These are phyloP conservation scores for Aspidiotus rigidus DNA, from an alignment of 2,888 invertebrate genomes.

Conservation along the genomic window DNA sequence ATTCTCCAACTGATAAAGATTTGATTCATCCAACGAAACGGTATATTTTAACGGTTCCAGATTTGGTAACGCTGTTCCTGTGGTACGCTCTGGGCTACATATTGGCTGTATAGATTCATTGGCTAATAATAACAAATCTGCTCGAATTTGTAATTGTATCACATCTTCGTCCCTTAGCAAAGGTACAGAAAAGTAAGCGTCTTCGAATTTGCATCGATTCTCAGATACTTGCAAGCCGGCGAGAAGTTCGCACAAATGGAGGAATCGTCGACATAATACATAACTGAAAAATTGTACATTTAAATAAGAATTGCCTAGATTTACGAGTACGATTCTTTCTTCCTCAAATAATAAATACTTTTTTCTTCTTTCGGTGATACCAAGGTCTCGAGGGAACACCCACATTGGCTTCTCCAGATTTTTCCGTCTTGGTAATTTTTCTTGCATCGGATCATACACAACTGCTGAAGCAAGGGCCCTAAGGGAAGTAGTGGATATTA, in stretches of 20 bases:
- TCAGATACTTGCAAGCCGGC: slow-evolving; percentile 18
- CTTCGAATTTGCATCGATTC: slow-evolving; percentile 28
- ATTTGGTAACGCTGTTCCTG: slow-evolving; percentile 51
- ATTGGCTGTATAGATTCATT: slow-evolving; percentile 51
- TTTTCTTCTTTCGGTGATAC: slow-evolving; percentile 60
- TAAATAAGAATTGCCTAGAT: slow-evolving; percentile 41
- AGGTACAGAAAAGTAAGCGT: slow-evolving; percentile 37
- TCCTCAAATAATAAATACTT: slow-evolving; percentile 49
- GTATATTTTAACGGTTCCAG: slow-evolving; percentile 66
- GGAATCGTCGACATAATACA: slow-evolving; percentile 45
- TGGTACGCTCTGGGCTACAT: background rate
- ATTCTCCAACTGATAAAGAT: slow-evolving; percentile 56
- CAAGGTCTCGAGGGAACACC: slow-evolving; percentile 62
- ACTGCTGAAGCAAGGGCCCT: slow-evolving; percentile 39
- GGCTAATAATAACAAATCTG: slow-evolving; percentile 59
- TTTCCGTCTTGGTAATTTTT: slow-evolving; percentile 63
- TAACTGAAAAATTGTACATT: slow-evolving; percentile 45
- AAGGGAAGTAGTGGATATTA: background rate
- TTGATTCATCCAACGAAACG: slow-evolving; percentile 54
- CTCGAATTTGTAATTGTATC: slow-evolving; percentile 55
- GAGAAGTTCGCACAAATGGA: slow-evolving; percentile 51
- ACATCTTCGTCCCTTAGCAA: slow-evolving; percentile 42
- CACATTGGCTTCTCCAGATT: slow-evolving; percentile 61
- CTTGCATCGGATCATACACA: slow-evolving; percentile 68
- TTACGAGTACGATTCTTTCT: slow-evolving; percentile 38